Evolutionary conservation across 2,888 invertebrate genomes (phyloP), one percentile per base, ranked within the genome.

Genomic region (Synergus gifuensis): DNA sequence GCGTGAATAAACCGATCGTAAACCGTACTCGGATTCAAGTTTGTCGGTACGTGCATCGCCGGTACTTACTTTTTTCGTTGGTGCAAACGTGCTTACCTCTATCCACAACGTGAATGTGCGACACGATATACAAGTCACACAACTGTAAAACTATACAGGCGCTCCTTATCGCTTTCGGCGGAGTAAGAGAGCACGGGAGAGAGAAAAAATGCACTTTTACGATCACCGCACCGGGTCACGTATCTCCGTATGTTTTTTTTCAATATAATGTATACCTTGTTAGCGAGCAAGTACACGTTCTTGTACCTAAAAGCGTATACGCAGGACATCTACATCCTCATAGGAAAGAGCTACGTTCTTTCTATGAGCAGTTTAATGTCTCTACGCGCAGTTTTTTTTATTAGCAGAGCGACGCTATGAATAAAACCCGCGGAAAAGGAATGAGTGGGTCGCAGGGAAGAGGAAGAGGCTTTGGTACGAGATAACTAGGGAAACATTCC

Each of bases 361-460:
- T 84, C 83, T 85, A 85, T 84, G 85, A 85, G 85, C 81, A 85
- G 84, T 90, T 90, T 90, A 90, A 90, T 89, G 90, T 87, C 84
- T 83, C 86, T 86, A 79, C 85, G 86, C 85, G 85, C 86, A 85
- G 83, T 85, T 85, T 83, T 85, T 83, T 89, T 91, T 90, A 90
- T 89, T 90, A 89, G 89, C 88, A 80, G 84, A 85, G 84, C 87
- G 86, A 86, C 86, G 88, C 86, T 86, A 88, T 89, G 90, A 90
- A 90, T 90, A 90, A 89, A 87, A 87, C 85, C 85, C 87, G 83
- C 81, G 83, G 83, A 85, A 83, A 77, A 82, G 44, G 78, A 80
- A 46, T 79, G 79, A 79, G 69, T 79, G 76, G 63, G 14, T 64
- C 60, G 62, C 77, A 76, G 76, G 36, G 62, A 73, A 60, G 62